phyloP scores from a whole-genome alignment of 2,888 invertebrate genomes.

The Automeris io region DNA sequence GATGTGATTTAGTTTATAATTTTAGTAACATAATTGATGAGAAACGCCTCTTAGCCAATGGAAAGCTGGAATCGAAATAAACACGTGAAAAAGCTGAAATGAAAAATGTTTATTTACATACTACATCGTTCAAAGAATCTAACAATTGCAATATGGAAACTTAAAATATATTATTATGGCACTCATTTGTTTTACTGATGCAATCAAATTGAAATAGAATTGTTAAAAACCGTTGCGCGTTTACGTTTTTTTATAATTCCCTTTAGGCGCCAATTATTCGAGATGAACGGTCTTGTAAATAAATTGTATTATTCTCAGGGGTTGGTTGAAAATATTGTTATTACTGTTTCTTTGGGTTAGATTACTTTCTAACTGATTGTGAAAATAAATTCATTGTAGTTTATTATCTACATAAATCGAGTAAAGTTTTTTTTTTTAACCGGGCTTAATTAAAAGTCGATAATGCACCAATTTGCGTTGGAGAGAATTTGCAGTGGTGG shows the following conservation, averaged over 20 bases:
- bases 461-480: slow-evolving; percentile 16
- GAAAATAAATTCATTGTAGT: no score
- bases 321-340: not conserved
- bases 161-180: slow-evolving; percentile 5
- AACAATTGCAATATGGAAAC: slow-evolving; percentile 10
- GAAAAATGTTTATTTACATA: slow-evolving; percentile 10
- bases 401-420: no score
- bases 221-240: not conserved
- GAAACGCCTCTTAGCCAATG: not conserved
- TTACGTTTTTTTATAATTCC: slow-evolving; percentile 6
- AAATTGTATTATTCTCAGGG: slow-evolving; percentile 11
- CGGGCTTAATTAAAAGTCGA: slow-evolving; percentile 16
- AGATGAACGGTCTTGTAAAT: slow-evolving; percentile 15
- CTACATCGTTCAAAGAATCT: slow-evolving; percentile 7
- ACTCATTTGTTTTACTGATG: slow-evolving; percentile 14
- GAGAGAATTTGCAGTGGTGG: not conserved
- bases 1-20: not conserved
- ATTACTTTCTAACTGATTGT: no score
- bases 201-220: not conserved
- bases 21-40: not conserved
- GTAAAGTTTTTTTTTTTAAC: slow-evolving; percentile 18
- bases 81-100: slow-evolving; percentile 3
- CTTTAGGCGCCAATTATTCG: slow-evolving; percentile 18
- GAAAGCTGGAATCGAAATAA: slow-evolving; percentile 3
- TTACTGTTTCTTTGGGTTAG: not conserved